phyloP scores from a whole-genome alignment of 2,797 vertebrate species.

The Sebastes cheni region DNA sequence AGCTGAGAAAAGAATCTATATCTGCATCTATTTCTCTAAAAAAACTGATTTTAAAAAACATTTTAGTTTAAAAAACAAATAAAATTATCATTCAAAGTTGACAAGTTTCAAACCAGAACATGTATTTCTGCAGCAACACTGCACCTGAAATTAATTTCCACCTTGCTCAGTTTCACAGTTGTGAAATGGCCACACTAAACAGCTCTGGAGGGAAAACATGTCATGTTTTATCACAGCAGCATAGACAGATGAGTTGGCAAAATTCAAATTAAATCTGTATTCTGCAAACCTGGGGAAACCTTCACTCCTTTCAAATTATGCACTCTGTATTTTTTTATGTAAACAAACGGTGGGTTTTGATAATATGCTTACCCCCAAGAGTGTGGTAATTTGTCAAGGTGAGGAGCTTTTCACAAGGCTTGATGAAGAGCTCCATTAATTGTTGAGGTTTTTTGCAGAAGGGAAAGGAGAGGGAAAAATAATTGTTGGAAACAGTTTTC shows the following conservation, averaged over 20 bases:
- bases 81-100: slow-evolving; percentile 1
- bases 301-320: slow-evolving; percentile 53
- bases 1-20: background rate
- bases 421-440: slow-evolving; percentile 68
- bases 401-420: slow-evolving; percentile 49
- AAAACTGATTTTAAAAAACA: background rate
- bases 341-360: slow-evolving; percentile 62
- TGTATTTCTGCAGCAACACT: slow-evolving; percentile 5
- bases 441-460: slow-evolving; percentile 39
- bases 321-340: slow-evolving; percentile 54
- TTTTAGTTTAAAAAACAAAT: background rate
- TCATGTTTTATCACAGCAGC: slow-evolving; percentile 56
- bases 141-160: slow-evolving; percentile 38
- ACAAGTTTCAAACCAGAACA: background rate
- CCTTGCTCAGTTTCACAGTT: slow-evolving; percentile 16
- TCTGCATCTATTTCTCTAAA: background rate
- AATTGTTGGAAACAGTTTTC: slow-evolving; percentile 66
- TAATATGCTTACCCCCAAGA: slow-evolving; percentile 48
- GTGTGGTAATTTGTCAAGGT: slow-evolving; percentile 70
- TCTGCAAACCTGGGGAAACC: slow-evolving; percentile 50
- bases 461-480: slow-evolving; percentile 32
- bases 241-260: slow-evolving; percentile 57
- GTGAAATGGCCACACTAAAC: slow-evolving; percentile 31
- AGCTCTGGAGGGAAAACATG: slow-evolving; percentile 43
- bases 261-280: slow-evolving; percentile 60